Evolutionary conservation across 2,797 vertebrate genomes (phyloP).

Genomic region (Mormyrops attenuatus): DNA sequence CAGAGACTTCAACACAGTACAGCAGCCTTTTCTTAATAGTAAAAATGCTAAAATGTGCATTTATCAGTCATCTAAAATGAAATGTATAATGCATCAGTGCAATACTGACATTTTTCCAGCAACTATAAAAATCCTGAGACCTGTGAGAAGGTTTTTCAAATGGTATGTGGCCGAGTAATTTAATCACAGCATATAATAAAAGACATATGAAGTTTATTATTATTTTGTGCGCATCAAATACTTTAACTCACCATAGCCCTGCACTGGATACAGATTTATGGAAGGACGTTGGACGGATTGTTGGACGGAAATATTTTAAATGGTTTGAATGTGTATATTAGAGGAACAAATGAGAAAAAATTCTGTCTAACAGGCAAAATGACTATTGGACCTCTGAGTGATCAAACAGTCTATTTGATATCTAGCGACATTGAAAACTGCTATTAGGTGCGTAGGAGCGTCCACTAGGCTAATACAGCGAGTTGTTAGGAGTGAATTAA

Average conservation of each 20-base stretch:
- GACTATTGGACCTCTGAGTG: neutral
- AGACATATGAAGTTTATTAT: neutral
- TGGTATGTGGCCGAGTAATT: neutral
- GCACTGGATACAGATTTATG: neutral
- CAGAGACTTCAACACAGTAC: neutral
- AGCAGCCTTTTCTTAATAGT: neutral
- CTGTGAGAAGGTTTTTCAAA: neutral
- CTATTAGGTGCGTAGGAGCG: neutral
- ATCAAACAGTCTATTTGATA: neutral
- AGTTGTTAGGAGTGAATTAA: constrained; percentile 8
- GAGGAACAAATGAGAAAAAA: neutral
- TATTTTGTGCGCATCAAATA: neutral
- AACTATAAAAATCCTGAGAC: neutral
- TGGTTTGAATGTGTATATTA: neutral
- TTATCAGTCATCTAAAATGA: neutral
- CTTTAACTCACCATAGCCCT: neutral
- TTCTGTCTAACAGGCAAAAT: neutral
- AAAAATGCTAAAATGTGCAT: neutral
- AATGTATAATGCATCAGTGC: neutral
- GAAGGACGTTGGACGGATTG: neutral
- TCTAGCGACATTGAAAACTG: neutral
- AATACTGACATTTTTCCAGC: neutral
- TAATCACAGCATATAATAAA: neutral
- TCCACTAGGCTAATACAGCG: neutral
- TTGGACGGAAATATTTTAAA: neutral